Evolutionary conservation across 2,797 vertebrate species (phyloP).

Genomic region (Gambusia yucatana): DNA sequence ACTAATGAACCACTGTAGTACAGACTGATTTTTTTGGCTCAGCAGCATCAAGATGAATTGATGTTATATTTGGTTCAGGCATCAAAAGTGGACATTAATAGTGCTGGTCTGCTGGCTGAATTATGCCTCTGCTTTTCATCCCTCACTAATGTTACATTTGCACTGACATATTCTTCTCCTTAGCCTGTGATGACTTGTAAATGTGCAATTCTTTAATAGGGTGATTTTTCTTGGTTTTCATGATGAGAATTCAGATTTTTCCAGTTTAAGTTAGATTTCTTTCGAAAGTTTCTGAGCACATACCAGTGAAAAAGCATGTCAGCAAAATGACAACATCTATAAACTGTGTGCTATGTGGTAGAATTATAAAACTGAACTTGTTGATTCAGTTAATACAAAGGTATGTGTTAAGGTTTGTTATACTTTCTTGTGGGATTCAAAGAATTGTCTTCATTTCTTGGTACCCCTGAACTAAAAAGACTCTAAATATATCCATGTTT

Average conservation of each 20-base stretch:
- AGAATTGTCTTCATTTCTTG: background rate
- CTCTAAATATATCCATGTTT: background rate
- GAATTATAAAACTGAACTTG: background rate
- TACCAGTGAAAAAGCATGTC: background rate
- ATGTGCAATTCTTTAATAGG: background rate
- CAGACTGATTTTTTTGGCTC: background rate
- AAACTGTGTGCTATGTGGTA: background rate
- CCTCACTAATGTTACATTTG: background rate
- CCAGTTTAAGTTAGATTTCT: background rate
- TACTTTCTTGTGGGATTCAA: background rate
- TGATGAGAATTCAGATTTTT: background rate
- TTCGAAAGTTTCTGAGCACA: background rate
- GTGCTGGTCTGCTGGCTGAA: background rate
- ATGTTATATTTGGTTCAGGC: slow-evolving; percentile 1
- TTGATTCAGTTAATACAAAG: background rate
- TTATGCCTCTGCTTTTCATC: background rate
- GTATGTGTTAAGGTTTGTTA: background rate
- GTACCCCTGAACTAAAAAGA: background rate
- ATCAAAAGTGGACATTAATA: slow-evolving; percentile 1
- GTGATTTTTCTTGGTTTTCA: slow-evolving; percentile 1
- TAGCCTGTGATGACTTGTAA: background rate
- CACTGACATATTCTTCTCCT: background rate
- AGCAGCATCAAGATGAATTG: background rate
- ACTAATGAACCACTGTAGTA: background rate
- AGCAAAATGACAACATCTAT: background rate